phyloP scores from a whole-genome alignment of 2,888 invertebrate species.

The Cheilosia grossa region DNA sequence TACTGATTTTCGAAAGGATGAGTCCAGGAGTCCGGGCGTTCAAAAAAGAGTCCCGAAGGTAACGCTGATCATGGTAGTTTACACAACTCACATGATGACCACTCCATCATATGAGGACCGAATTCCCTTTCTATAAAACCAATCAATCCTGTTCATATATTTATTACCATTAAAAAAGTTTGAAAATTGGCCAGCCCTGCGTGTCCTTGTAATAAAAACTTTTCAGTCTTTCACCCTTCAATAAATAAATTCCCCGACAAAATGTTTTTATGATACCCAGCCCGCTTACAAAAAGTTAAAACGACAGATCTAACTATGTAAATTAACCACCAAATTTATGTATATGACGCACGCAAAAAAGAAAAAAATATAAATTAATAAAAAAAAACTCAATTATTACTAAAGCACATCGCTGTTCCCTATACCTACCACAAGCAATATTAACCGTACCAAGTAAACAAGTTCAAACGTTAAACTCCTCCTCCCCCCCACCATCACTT shows the following conservation, averaged over 20 bases:
- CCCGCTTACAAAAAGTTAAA: slow-evolving; percentile 3
- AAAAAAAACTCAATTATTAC: slow-evolving; percentile 45
- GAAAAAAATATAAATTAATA: slow-evolving; percentile 26
- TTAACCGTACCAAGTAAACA: slow-evolving; percentile 53
- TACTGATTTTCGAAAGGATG: too few relatives aligned
- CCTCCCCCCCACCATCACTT: slow-evolving; percentile 24
- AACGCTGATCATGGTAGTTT: too few relatives aligned
- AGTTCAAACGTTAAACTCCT: slow-evolving; percentile 52
- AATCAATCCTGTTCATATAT: too few relatives aligned
- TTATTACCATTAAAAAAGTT: too few relatives aligned
- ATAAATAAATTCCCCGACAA: neutral
- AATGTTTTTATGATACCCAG: neutral
- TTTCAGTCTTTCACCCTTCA: neutral
- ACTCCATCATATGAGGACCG: too few relatives aligned
- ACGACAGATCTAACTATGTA: slow-evolving; percentile 31
- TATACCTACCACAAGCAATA: slow-evolving; percentile 40
- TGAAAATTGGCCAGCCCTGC: neutral
- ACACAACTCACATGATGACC: too few relatives aligned
- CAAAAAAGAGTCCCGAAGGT: too few relatives aligned
- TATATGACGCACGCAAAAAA: slow-evolving; percentile 15
- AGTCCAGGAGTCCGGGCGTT: too few relatives aligned
- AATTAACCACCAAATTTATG: slow-evolving; percentile 42
- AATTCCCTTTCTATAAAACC: too few relatives aligned
- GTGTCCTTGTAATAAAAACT: neutral
- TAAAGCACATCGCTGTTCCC: slow-evolving; percentile 42